A percentile compares a stretch with the other conserved stretches of the same genome.
phyloP scores from a whole-genome alignment of 1,140 invertebrate species.

The Diabrotica virgifera region DNA sequence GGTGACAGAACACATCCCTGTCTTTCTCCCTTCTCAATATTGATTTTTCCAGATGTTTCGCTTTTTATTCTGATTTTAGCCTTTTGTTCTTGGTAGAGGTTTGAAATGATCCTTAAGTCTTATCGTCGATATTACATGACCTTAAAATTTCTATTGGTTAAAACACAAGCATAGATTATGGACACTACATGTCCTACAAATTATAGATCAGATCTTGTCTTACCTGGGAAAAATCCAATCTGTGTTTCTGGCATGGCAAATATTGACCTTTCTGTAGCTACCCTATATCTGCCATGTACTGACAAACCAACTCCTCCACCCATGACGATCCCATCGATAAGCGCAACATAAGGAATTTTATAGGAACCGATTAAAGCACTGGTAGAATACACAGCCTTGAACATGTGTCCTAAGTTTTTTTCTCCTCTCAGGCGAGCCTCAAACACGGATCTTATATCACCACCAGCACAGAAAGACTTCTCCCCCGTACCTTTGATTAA shows the following conservation, averaged over 20 bases:
- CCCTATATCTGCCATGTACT: conserved; percentile 86
- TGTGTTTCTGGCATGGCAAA: conserved; percentile 99
- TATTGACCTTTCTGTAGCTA: conserved; percentile 94
- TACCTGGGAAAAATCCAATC: conserved; percentile 85
- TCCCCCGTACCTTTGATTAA: conserved; percentile 88
- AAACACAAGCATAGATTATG: too few species aligned
- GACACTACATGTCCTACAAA: too few species aligned
- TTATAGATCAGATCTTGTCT: too few species aligned
- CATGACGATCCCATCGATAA: conserved; percentile 98
- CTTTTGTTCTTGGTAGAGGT: too few species aligned
- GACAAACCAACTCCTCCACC: conserved; percentile 98
- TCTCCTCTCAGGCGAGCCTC: conserved; percentile 66
- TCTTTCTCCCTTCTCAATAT: too few species aligned
- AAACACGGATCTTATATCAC: conserved; percentile 84
- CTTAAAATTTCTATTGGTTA: too few species aligned
- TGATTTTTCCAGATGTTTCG: too few species aligned
- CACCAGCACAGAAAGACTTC: conserved; percentile 98
- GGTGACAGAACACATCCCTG: too few species aligned
- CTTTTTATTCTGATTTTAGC: too few species aligned
- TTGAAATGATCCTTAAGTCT: too few species aligned
- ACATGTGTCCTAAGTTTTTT: conserved; percentile 70
- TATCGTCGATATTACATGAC: too few species aligned
- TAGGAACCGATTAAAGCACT: conserved; percentile 90
- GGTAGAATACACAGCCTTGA: conserved; percentile 85
- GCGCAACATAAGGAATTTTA: conserved; percentile 87